Conservation (phyloP, 2,113 vertebrate species). For the Conger conger region DNA sequence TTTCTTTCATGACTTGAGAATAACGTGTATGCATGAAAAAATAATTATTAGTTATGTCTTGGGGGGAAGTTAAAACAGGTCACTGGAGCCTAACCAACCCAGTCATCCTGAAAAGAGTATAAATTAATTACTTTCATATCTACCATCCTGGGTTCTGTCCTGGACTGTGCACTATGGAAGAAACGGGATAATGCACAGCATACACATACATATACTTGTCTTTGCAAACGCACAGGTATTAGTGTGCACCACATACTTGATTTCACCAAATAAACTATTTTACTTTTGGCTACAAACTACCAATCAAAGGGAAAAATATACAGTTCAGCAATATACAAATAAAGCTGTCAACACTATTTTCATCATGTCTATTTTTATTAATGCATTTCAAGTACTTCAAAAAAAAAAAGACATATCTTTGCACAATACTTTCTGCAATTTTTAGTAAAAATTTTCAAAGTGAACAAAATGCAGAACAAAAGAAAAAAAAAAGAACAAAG, state of each 20-base stretch:
- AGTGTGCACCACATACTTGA: background rate
- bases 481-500: slow-evolving; percentile 54
- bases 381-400: slow-evolving; percentile 99
- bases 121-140: background rate
- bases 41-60: background rate
- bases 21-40: too few relatives aligned
- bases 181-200: background rate
- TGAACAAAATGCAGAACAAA: slow-evolving; percentile 78
- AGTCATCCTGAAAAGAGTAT: background rate
- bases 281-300: background rate
- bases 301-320: background rate
- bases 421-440: slow-evolving; percentile 98
- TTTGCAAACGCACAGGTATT: background rate
- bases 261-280: background rate
- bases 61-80: background rate
- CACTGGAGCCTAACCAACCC: background rate
- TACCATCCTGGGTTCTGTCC: background rate
- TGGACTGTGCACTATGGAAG: background rate
- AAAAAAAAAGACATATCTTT: slow-evolving; percentile 93
- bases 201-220: background rate
- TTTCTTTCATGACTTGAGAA: too few relatives aligned
- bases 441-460: slow-evolving; percentile 99
- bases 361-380: slow-evolving; percentile 98
- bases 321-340: slow-evolving; percentile 46
- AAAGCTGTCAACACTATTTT: slow-evolving; percentile 72